A percentile compares a stretch with the other conserved stretches of the same genome.
Evolutionary conservation across 2,113 vertebrate species (phyloP).

Genomic region (Notothenia rossii): DNA sequence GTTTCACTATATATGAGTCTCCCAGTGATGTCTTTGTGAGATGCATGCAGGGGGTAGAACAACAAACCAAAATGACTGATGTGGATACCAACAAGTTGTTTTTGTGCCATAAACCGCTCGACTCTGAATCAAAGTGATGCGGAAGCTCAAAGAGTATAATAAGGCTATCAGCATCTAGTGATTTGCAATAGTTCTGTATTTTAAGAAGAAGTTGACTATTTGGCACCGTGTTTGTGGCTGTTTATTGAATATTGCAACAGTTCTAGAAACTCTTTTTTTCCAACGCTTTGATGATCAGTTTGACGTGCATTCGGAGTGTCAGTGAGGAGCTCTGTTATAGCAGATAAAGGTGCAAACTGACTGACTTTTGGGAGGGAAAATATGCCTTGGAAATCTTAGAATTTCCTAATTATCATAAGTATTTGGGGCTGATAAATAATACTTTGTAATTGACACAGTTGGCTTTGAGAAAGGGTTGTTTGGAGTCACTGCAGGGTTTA

Average conservation of each 20-base stretch:
- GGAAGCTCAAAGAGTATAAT: not conserved
- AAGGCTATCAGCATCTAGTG: not conserved
- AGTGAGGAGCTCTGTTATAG: not conserved
- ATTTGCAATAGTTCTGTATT: not conserved
- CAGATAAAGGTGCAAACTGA: not conserved
- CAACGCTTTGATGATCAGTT: not conserved
- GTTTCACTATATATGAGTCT: not conserved
- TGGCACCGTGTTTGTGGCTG: not conserved
- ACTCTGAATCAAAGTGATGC: not conserved
- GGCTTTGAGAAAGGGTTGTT: not conserved
- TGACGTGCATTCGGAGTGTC: not conserved
- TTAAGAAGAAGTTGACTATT: not conserved
- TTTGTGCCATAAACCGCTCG: not conserved
- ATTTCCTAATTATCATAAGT: not conserved
- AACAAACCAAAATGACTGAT: not conserved
- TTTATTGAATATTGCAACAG: not conserved
- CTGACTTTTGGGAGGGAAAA: not conserved
- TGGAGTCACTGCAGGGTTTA: not conserved
- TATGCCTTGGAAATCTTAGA: not conserved
- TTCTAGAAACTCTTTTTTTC: not conserved
- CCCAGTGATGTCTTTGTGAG: not conserved
- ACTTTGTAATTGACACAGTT: not conserved
- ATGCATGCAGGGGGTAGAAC: not conserved
- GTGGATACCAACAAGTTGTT: not conserved
- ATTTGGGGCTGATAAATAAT: too few relatives aligned